Evolutionary conservation across 2,888 invertebrate genomes (phyloP), one percentile per base, ranked within the genome.

Genomic region (Onthophagus sagittarius): DNA sequence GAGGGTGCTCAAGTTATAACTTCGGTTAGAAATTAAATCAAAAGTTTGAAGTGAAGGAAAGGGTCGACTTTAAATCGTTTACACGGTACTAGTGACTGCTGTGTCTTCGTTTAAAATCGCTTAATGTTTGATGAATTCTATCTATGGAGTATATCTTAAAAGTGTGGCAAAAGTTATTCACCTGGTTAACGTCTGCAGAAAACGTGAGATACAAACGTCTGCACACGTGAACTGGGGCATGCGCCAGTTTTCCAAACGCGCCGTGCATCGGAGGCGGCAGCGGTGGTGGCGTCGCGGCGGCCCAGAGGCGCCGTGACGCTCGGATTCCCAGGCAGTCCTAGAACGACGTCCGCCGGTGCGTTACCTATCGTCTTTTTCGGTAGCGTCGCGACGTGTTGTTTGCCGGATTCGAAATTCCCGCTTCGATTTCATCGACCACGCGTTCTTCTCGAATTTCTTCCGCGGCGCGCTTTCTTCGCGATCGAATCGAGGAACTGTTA

Each of bases 271-370:
- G 67, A n/a, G 67, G 6, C 67, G 67, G 67, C 31, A 23, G 32
- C 31, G 67, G 32, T 7, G 73, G 74, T 75, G 76, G 76, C 78
- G 78, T 76, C 77, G 78, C 77, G 76, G 76, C 75, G 78, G 77
- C 77, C 75, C 76, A 76, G 69, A 76, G 39, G 63, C 63, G 63
- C 7, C 63, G 63, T 15, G 15, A 31, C 23, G 67, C 31, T 67
- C 32, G 31, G 32, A 67, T 77, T 78, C 79, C 79, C 79, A 79
- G 79, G 79, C 79, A 79, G 78, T 79, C 78, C 78, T 75, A 78
- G 77, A 75, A 74, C 77, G 77, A 75, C 79, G 77, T 74, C 75
- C 73, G 74, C 70, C 73, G 73, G 63, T 75, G 75, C 72, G 72
- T 73, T 73, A 76, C 76, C 72, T 73, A 72, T 62, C 75, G 74